Evolutionary conservation across 1,140 invertebrate genomes (phyloP).

Genomic region (Chironomus tepperi): DNA sequence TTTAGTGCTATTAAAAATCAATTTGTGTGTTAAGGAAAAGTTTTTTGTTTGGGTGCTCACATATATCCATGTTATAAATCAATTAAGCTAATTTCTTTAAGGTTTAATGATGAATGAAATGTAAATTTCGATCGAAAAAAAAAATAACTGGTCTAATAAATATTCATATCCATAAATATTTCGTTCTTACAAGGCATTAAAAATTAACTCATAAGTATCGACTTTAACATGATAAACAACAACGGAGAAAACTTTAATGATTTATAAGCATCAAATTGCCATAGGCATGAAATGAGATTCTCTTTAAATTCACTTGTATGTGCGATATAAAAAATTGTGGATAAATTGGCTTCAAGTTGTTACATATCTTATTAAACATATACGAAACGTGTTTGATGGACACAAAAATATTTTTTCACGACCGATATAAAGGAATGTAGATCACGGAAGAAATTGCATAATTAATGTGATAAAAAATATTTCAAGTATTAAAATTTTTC

Average conservation of each 20-base stretch:
- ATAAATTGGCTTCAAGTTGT: too few relatives aligned
- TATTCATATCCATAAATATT: background rate
- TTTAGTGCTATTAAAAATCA: slow-evolving; percentile 22
- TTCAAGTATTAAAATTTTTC: too few relatives aligned
- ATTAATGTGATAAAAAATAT: too few relatives aligned
- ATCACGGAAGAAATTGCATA: too few relatives aligned
- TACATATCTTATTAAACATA: too few relatives aligned
- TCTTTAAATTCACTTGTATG: too few relatives aligned
- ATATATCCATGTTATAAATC: slow-evolving; percentile 15
- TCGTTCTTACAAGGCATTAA: background rate
- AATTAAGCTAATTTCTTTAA: slow-evolving; percentile 11
- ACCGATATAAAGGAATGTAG: too few relatives aligned
- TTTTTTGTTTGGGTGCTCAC: background rate
- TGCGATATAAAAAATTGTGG: too few relatives aligned
- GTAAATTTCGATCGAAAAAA: background rate
- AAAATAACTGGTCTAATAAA: too few relatives aligned
- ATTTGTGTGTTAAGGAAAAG: background rate
- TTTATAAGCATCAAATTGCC: slow-evolving; percentile 20
- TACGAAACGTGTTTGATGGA: too few relatives aligned
- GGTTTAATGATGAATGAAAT: background rate
- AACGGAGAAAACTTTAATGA: background rate
- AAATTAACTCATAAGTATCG: slow-evolving; percentile 14
- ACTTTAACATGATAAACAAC: slow-evolving; percentile 7
- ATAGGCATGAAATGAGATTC: background rate
- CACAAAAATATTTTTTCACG: too few relatives aligned